Conservation (phyloP, 2,113 vertebrate genomes). For the Limanda limanda region DNA sequence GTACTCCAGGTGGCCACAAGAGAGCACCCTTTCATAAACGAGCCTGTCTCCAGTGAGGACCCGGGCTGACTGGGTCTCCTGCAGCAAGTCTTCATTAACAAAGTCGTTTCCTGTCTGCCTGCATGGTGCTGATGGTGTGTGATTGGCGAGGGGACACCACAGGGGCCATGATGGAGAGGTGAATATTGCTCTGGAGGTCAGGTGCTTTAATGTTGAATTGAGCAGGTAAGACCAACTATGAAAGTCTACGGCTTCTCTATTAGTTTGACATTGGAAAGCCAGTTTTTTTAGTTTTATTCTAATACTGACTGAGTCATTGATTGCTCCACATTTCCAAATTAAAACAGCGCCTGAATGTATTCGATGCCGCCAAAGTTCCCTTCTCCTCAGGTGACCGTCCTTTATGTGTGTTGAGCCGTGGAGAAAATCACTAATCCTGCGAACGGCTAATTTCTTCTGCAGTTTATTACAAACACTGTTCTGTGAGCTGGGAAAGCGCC, state of each 20-base stretch:
- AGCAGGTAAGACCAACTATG: not conserved
- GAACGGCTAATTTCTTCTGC: not conserved
- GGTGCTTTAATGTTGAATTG: conserved; percentile 3
- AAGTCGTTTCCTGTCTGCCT: conserved; percentile 14
- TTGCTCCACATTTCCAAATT: conserved; percentile 2
- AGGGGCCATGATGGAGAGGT: conserved; percentile 2
- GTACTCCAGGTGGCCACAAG: conserved; percentile 74
- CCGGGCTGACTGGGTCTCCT: conserved; percentile 3
- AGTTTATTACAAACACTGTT: not conserved
- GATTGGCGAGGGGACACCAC: conserved; percentile 26
- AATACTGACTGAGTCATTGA: not conserved
- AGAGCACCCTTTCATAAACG: conserved; percentile 78
- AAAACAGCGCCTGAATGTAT: not conserved
- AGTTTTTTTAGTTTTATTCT: not conserved
- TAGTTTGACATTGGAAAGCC: not conserved
- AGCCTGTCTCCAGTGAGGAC: conserved; percentile 31
- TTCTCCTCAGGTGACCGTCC: not conserved
- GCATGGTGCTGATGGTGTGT: conserved; percentile 15
- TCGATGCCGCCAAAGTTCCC: not conserved
- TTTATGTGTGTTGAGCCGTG: not conserved
- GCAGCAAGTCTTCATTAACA: conserved; percentile 26
- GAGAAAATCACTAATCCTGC: not conserved
- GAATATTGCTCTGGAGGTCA: not conserved
- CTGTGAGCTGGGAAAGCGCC: not conserved
- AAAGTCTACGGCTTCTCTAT: not conserved